Conservation (phyloP, 2,888 invertebrate species). For the Lapara coniferarum region DNA sequence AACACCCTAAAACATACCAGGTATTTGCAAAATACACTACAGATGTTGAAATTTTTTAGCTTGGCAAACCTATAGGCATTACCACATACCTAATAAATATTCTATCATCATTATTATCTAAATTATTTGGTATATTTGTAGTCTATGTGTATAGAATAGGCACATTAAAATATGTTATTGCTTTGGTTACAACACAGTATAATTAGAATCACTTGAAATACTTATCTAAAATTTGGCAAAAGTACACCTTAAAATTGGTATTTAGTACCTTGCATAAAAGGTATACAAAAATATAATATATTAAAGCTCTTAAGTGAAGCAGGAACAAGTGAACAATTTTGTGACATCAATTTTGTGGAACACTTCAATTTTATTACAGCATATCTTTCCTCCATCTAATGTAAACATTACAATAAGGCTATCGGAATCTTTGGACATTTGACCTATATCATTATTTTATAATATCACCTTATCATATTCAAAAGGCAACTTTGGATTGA, state of each 20-base stretch:
- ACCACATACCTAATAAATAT: constrained; percentile 40
- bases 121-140: constrained; percentile 72
- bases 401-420: constrained; percentile 70
- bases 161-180: constrained; percentile 77
- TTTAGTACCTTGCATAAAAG: constrained; percentile 58
- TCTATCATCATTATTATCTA: constrained; percentile 55
- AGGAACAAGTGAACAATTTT: constrained; percentile 63
- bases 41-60: constrained; percentile 6
- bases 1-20: not conserved
- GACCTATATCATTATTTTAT: constrained; percentile 70
- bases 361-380: constrained; percentile 60
- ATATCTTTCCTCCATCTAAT: constrained; percentile 63
- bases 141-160: constrained; percentile 69
- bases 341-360: constrained; percentile 59
- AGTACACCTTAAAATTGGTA: constrained; percentile 66
- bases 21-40: constrained; percentile 17
- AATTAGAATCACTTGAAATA: constrained; percentile 70
- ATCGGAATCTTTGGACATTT: constrained; percentile 73
- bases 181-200: constrained; percentile 81
- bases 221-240: constrained; percentile 80
- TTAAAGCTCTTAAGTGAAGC: constrained; percentile 68
- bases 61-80: constrained; percentile 27
- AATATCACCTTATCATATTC: constrained; percentile 80
- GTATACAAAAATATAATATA: constrained; percentile 70
- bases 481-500: constrained; percentile 82